Evolutionary conservation across 2,888 invertebrate genomes (phyloP).

Genomic region (Eremobia ochroleuca): DNA sequence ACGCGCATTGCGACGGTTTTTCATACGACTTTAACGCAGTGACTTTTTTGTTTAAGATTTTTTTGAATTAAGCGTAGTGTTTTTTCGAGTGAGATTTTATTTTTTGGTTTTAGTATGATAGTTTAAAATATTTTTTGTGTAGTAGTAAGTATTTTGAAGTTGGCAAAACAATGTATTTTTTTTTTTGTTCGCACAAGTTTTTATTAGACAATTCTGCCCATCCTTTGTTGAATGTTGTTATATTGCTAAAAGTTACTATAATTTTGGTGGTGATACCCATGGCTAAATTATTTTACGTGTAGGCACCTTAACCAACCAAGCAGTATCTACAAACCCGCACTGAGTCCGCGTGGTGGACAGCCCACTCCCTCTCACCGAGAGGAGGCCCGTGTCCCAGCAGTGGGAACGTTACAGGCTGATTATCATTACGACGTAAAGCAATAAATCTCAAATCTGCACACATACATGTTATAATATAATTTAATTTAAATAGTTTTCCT

Average conservation of each 20-base stretch:
- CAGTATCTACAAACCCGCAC: neutral
- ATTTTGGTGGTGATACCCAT: neutral
- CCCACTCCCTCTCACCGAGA: neutral
- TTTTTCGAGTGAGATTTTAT: constrained; percentile 3
- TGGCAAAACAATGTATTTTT: constrained; percentile 13
- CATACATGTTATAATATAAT: neutral
- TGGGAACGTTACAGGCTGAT: too few relatives aligned
- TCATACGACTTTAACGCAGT: constrained; percentile 8
- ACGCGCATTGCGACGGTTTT: constrained; percentile 74
- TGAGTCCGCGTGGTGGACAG: neutral
- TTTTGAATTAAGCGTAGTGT: neutral
- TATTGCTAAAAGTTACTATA: neutral
- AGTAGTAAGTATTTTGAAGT: constrained; percentile 31
- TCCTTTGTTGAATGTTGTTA: constrained; percentile 2
- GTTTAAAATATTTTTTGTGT: neutral
- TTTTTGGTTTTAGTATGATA: neutral
- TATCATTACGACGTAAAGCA: neutral
- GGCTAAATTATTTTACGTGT: neutral
- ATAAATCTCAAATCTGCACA: constrained; percentile 1
- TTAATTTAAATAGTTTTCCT: neutral
- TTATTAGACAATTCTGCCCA: constrained; percentile 36
- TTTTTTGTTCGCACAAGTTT: constrained; percentile 49
- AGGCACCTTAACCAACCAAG: neutral
- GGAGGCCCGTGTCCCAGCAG: neutral
- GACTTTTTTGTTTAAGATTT: neutral